Percentiles rank a stretch among this genome's conserved stretches.
Conservation (phyloP, 2,113 vertebrate species). For the Ceyx margarethae region DNA sequence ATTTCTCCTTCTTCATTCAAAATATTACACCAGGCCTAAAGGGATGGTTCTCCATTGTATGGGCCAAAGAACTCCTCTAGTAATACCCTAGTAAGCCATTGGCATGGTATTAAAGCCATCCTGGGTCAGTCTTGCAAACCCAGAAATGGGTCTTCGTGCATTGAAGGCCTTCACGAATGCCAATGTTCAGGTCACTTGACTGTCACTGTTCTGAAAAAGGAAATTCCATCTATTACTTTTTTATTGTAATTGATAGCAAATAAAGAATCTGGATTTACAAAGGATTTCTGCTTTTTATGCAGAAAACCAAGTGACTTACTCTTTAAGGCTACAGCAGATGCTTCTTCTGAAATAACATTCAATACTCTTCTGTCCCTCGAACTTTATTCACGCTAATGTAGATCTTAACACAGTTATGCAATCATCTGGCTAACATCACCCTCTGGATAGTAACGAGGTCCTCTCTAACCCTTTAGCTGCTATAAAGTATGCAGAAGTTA, state of each 20-base stretch:
- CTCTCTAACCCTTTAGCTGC: conserved; percentile 80
- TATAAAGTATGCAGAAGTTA: conserved; percentile 85
- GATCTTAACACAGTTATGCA: conserved; percentile 67
- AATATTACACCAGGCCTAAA: background rate
- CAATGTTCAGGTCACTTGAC: background rate
- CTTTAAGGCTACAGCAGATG: conserved; percentile 25
- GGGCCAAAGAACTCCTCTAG: background rate
- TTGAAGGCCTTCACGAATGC: background rate
- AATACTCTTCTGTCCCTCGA: conserved; percentile 16
- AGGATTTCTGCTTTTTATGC: background rate
- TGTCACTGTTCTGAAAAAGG: background rate
- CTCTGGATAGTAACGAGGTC: conserved; percentile 78
- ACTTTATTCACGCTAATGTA: conserved; percentile 55
- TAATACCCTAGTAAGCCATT: background rate
- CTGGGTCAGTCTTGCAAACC: background rate
- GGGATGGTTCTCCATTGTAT: background rate
- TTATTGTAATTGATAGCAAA: background rate
- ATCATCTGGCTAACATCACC: conserved; percentile 61
- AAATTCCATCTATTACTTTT: background rate
- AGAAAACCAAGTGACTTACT: background rate
- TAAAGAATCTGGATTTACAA: background rate
- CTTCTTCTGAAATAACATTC: conserved; percentile 28
- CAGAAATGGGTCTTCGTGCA: background rate
- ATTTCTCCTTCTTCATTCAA: background rate
- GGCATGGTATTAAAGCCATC: background rate